phyloP scores from a whole-genome alignment of 2,113 vertebrate genomes.

The Spizaetus ornatus region DNA sequence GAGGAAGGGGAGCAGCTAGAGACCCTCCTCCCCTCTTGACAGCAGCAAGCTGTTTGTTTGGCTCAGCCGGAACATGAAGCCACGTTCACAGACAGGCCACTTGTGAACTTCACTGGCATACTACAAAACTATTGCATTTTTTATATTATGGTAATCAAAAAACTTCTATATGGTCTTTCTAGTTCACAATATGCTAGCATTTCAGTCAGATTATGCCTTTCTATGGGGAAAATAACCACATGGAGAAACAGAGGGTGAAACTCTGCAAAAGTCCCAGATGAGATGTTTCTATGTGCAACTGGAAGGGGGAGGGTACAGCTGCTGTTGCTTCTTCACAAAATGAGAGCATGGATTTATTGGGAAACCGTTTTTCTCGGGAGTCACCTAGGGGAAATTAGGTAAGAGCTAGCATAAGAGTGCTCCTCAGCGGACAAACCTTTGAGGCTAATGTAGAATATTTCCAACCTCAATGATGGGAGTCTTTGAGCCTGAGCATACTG shows the following conservation, averaged over 20 bases:
- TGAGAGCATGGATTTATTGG: not conserved
- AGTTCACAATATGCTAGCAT: not conserved
- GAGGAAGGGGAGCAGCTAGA: not conserved
- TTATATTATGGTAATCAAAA: not conserved
- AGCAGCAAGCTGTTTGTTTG: not conserved
- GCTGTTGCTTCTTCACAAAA: not conserved
- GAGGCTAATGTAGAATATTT: not conserved
- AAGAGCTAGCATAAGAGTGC: not conserved
- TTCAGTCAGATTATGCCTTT: not conserved
- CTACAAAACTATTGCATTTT: not conserved
- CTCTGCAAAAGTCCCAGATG: not conserved
- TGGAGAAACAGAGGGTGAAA: not conserved
- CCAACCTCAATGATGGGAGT: not conserved
- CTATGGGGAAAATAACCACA: not conserved
- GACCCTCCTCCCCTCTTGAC: not conserved
- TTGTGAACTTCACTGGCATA: not conserved
- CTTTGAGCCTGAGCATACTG: not conserved
- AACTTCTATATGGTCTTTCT: not conserved
- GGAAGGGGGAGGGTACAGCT: not conserved
- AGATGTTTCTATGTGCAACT: not conserved
- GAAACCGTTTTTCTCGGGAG: not conserved
- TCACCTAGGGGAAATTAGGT: not conserved
- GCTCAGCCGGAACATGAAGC: not conserved
- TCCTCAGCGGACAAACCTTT: not conserved
- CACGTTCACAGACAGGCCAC: accelerated